phyloP scores from a whole-genome alignment of 2,797 vertebrate genomes.

The Anniella stebbinsi region DNA sequence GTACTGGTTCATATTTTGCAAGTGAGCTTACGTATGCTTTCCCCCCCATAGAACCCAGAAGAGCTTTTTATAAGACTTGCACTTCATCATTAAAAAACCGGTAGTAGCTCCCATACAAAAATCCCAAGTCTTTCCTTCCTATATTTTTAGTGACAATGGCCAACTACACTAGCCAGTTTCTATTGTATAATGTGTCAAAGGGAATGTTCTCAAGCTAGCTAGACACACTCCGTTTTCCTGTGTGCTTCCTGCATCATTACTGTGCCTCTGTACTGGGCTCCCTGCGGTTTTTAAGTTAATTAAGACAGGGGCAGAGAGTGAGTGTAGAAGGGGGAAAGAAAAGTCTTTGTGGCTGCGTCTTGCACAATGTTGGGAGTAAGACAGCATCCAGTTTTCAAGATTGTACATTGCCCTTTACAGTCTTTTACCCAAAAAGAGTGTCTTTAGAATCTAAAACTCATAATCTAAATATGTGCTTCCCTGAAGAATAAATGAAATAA shows the following conservation, averaged over 20 bases:
- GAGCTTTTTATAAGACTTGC: slow-evolving; percentile 20
- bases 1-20: slow-evolving; percentile 8
- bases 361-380: slow-evolving; percentile 54
- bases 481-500: not conserved
- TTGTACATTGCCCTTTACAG: slow-evolving; percentile 45
- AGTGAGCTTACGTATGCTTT: not conserved
- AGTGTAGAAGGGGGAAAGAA: slow-evolving; percentile 44
- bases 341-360: slow-evolving; percentile 63
- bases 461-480: slow-evolving; percentile 15
- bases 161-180: slow-evolving; percentile 65
- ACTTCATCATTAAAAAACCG: slow-evolving; percentile 26
- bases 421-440: slow-evolving; percentile 30
- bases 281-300: slow-evolving; percentile 74
- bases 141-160: slow-evolving; percentile 48
- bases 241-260: slow-evolving; percentile 75
- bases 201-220: slow-evolving; percentile 69
- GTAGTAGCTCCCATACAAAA: slow-evolving; percentile 30
- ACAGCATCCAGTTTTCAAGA: slow-evolving; percentile 57
- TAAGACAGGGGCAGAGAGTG: slow-evolving; percentile 68
- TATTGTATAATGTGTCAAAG: slow-evolving; percentile 75
- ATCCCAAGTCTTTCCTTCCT: slow-evolving; percentile 56
- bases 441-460: not conserved
- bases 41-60: slow-evolving; percentile 38
- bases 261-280: slow-evolving; percentile 65
- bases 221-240: slow-evolving; percentile 69